Conservation (phyloP, 2,113 vertebrate genomes). For the Tapirus terrestris region DNA sequence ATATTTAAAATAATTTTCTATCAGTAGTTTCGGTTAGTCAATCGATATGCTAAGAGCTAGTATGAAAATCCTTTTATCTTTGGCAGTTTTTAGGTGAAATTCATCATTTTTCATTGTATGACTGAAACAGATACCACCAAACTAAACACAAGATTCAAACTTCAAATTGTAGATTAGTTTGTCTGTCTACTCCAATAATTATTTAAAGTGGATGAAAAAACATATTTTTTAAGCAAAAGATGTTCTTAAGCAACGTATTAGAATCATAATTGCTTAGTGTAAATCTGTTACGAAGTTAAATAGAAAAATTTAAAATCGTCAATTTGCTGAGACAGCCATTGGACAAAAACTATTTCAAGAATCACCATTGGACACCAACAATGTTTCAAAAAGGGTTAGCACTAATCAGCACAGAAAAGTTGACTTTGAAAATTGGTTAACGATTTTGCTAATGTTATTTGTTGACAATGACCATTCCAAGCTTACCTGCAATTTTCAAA, state of each 20-base stretch:
- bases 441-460: not conserved
- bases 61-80: not conserved
- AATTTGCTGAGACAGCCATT: not conserved
- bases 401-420: not conserved
- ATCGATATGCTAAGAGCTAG: not conserved
- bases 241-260: not conserved
- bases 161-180: not conserved
- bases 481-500: not conserved
- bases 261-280: not conserved
- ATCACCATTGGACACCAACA: not conserved
- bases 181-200: not conserved
- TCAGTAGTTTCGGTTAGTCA: not conserved
- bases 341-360: not conserved
- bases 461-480: not conserved
- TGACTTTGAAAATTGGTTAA: not conserved
- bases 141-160: not conserved
- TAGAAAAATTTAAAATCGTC: not conserved
- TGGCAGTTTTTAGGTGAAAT: not conserved
- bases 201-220: not conserved
- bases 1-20: not conserved
- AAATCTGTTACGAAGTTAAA: not conserved
- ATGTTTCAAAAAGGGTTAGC: not conserved
- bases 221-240: not conserved
- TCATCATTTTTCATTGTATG: not conserved
- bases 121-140: not conserved